These are phyloP conservation scores for Cercocebus atys DNA, from an alignment of 2,113 vertebrate genomes.

Conservation along the genomic window DNA sequence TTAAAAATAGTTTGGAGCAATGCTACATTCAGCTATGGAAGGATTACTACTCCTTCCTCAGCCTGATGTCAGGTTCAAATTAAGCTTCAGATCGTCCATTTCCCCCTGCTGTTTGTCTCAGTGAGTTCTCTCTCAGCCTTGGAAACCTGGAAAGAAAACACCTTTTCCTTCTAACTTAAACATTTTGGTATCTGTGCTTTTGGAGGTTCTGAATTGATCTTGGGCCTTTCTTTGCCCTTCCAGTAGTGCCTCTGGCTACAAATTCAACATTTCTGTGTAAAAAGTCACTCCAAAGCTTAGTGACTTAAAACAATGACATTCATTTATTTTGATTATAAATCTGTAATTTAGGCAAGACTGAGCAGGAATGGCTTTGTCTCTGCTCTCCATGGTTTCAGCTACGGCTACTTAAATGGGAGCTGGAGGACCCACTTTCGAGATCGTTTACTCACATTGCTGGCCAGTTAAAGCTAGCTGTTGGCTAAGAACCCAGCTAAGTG, in stretches of 20 bases:
- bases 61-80: neutral
- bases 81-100: neutral
- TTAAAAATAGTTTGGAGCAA: too few species aligned
- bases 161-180: neutral
- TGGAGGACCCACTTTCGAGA: neutral
- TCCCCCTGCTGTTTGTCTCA: neutral
- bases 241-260: neutral
- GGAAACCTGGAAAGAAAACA: constrained; percentile 9
- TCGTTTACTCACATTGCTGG: neutral
- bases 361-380: neutral
- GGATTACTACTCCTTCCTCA: neutral
- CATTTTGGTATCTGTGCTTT: neutral
- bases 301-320: neutral
- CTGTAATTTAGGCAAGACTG: neutral
- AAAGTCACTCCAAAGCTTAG: neutral
- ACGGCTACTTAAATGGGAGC: too few species aligned
- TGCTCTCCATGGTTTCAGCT: neutral
- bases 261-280: neutral
- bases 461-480: neutral
- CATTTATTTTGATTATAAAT: neutral
- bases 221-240: neutral
- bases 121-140: neutral
- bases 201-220: neutral
- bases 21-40: neutral
- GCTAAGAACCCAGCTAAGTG: neutral